Evolutionary conservation across 2,888 invertebrate species (phyloP), one percentile per base, ranked within the genome.

Genomic region (Gisinianus flammeolus): DNA sequence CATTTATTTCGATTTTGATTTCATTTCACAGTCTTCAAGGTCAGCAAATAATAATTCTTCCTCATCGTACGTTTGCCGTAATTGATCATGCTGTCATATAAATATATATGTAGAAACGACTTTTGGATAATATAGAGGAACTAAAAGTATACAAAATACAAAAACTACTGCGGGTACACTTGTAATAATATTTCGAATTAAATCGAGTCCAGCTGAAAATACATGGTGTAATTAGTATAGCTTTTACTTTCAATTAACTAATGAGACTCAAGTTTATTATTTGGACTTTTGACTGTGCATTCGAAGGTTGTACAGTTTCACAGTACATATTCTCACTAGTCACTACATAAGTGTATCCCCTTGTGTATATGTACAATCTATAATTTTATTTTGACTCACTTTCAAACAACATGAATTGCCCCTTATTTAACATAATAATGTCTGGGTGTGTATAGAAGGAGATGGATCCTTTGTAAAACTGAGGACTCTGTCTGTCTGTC

Each of bases 221-320:
- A 24, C 62, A n/a, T 58, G 58, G 2, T 19, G n/a, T 6, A 24
- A 1, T 22, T 2, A 1, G 22, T 24, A 58, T 16, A 22, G 24
- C 62, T 26, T 26, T 58, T 58, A 58, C 62, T 62, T 62, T 62
- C 62, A 62, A 62, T 62, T 62, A 62, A 24, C 62, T 62, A 62
- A 62, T 62, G 62, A 62, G 62, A 26, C 8, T 8, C 44, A 44
- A 44, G 44, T 44, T 44, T 44, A 44, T 12, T n/a, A n/a, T n/a
- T n/a, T n/a, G n/a, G n/a, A n/a, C n/a, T n/a, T n/a, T n/a, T n/a
- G n/a, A n/a, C n/a, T n/a, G n/a, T n/a, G n/a, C n/a, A n/a, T n/a
- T n/a, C n/a, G n/a, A n/a, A n/a, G n/a, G n/a, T n/a, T n/a, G n/a
- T n/a, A n/a, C n/a, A n/a, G n/a, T n/a, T n/a, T 2, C 19, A 44